phyloP scores from a whole-genome alignment of 2,797 vertebrate genomes.

The Sebastes nivosus region DNA sequence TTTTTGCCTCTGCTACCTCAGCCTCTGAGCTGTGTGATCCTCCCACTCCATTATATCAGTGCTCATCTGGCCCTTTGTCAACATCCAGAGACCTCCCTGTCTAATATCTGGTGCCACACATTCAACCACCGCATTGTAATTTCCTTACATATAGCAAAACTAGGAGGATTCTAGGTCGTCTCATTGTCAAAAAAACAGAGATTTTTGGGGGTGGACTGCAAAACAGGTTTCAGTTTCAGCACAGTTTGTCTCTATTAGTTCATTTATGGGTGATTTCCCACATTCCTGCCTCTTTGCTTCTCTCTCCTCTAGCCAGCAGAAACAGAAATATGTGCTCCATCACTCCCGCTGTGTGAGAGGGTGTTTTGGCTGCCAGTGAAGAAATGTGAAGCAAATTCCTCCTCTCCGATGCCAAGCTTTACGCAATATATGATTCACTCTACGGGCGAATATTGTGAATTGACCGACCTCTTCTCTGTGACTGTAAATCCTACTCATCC shows the following conservation, averaged over 20 bases:
- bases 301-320: constrained; percentile 24
- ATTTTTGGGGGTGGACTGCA: neutral
- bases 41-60: constrained; percentile 56
- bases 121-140: neutral
- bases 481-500: constrained; percentile 25
- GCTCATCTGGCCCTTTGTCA: constrained; percentile 49
- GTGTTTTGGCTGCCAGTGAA: constrained; percentile 55
- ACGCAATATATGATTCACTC: constrained; percentile 52
- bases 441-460: constrained; percentile 37
- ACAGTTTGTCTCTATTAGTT: constrained; percentile 22
- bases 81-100: constrained; percentile 20
- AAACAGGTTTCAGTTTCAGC: neutral
- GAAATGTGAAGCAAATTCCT: constrained; percentile 61
- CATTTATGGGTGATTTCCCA: constrained; percentile 26
- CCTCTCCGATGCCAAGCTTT: constrained; percentile 47
- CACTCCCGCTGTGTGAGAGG: constrained; percentile 53
- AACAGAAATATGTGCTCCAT: constrained; percentile 57
- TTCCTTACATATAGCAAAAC: neutral
- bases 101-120: constrained; percentile 11
- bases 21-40: constrained; percentile 50
- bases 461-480: constrained; percentile 24
- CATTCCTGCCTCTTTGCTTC: constrained; percentile 15
- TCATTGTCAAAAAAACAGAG: neutral
- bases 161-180: neutral
- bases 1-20: constrained; percentile 10